Percentiles rank a stretch among this genome's conserved stretches.
Evolutionary conservation across 2,888 invertebrate species (phyloP).

Genomic region (Pyrgus malvae): DNA sequence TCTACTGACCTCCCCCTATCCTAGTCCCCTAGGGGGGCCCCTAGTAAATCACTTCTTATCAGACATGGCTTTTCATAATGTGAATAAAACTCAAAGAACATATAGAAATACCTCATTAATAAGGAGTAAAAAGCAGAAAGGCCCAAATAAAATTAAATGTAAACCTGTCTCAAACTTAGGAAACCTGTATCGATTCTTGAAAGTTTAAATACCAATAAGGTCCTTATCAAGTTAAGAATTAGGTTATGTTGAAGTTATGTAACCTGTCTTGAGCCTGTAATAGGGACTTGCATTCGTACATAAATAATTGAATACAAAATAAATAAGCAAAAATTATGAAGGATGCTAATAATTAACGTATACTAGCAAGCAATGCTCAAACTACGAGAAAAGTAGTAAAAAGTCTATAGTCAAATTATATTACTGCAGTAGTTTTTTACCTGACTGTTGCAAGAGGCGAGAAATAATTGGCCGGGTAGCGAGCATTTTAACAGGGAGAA

Average conservation of each 20-base stretch:
- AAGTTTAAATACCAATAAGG: neutral
- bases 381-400: neutral
- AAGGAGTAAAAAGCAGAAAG: too few species aligned
- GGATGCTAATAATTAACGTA: too few species aligned
- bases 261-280: constrained; percentile 36
- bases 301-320: neutral
- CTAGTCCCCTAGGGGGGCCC: too few species aligned
- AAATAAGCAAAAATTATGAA: neutral
- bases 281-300: neutral
- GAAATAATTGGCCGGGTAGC: constrained; percentile 58
- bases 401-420: neutral
- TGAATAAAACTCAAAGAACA: too few species aligned
- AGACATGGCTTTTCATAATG: too few species aligned
- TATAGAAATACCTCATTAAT: too few species aligned
- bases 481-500: constrained; percentile 48
- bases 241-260: constrained; percentile 63
- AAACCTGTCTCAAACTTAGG: neutral
- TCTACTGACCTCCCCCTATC: too few species aligned
- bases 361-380: too few species aligned
- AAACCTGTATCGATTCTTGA: neutral
- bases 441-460: constrained; percentile 63
- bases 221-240: constrained; percentile 4
- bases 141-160: too few species aligned
- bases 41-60: too few species aligned
- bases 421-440: constrained; percentile 41